Evolutionary conservation across 2,113 vertebrate species (phyloP), one percentile per base, ranked within the genome.

Genomic region (Pelvicachromis taeniatus): DNA sequence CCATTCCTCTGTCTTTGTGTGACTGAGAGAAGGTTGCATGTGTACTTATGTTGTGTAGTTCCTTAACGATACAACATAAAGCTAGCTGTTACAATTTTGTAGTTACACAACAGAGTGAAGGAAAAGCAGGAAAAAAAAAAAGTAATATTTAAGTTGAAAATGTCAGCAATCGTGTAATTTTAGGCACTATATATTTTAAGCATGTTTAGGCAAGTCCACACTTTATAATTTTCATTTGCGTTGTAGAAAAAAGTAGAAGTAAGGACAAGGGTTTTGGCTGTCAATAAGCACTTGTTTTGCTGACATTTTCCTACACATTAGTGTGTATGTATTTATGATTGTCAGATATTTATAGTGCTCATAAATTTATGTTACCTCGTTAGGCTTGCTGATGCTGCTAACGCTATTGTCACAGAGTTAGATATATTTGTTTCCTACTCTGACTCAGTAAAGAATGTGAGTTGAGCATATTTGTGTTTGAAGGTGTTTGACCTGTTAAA

Each of bases 401-500:
- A 63, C 10, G 1, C 59, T 38, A 4, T 23, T 45, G 6, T 17
- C 48, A 17, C 48, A 17, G 52, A 21, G 68, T 50, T 70, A 70
- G 21, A 73, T 48, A 14, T 45, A 29, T 68, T 68, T 68, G 38
- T 26, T 65, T 45, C 38, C 21, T 14, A 12, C 9, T 52, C 53
- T 50, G 55, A 6, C 21, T 38, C 40, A 53, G 52, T 55, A 19
- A 50, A 61, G 9, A 9, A 19, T 68, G 12, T 53, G 52, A 73
- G 65, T 73, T 75, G 45, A 31, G 45, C 7, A 75, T 56, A 23
- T 54, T 73, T 86, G 11, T 7, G 1, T 65, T 61, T 9, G 12
- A 89, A 99, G 98, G 98, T 99, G 85, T 99, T 99, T 89, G 98
- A 99, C 92, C 96, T 99, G 80, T 94, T 99, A 59, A 99, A 99